phyloP scores from a whole-genome alignment of 2,888 invertebrate species.

The Clivina fossor region DNA sequence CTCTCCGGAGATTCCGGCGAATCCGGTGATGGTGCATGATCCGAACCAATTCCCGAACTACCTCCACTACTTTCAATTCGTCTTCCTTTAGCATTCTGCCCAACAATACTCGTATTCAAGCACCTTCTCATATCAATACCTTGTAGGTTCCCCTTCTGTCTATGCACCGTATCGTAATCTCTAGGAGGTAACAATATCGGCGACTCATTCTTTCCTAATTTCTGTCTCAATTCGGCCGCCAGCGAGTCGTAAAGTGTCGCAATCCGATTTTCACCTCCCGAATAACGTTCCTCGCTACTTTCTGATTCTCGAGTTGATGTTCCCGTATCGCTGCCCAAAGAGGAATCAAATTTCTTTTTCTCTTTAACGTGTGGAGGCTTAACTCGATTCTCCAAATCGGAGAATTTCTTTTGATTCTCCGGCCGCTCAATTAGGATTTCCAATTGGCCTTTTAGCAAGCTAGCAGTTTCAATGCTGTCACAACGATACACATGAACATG shows the following conservation, averaged over 20 bases:
- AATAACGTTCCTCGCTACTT: conserved; percentile 67
- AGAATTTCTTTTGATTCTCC: conserved; percentile 83
- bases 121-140: conserved; percentile 71
- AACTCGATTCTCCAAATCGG: conserved; percentile 72
- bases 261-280: conserved; percentile 56
- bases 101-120: conserved; percentile 69
- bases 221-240: conserved; percentile 85
- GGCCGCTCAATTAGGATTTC: conserved; percentile 80
- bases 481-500: conserved; percentile 95
- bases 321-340: conserved; percentile 45
- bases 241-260: conserved; percentile 86
- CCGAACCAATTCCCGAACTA: conserved; percentile 87
- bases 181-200: conserved; percentile 89
- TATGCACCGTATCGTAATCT: conserved; percentile 91
- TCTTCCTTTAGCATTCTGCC: conserved; percentile 52
- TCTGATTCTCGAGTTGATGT: conserved; percentile 70
- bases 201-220: conserved; percentile 59
- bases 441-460: conserved; percentile 80
- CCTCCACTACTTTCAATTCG: conserved; percentile 61
- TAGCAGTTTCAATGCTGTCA: conserved; percentile 91
- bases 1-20: conserved; percentile 52
- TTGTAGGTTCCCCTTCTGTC: conserved; percentile 73
- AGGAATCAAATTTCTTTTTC: conserved; percentile 71
- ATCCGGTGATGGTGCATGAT: conserved; percentile 83
- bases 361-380: conserved; percentile 58